A percentile compares a stretch with the other conserved stretches of the same genome.
Conservation (phyloP, 1,140 invertebrate genomes). For the Panagrolaimus sp. region DNA sequence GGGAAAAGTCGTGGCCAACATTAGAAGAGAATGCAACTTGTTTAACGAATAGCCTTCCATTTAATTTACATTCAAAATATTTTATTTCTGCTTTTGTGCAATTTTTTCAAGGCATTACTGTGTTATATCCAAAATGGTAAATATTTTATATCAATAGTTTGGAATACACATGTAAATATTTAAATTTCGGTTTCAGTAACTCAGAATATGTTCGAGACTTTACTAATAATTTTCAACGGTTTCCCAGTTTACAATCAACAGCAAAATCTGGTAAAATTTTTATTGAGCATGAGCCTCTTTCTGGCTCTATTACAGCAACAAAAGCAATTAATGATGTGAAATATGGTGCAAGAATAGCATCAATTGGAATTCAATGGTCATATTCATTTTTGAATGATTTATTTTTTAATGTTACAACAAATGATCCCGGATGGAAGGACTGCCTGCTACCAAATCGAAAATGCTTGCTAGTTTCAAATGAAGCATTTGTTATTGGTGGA, state of each 20-base stretch:
- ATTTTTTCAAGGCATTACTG: constrained; percentile 16
- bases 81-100: constrained; percentile 20
- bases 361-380: not conserved
- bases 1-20: constrained; percentile 18
- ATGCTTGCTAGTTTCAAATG: not conserved
- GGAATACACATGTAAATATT: not conserved
- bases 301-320: not conserved
- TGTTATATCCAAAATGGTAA: constrained; percentile 23
- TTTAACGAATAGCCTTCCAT: not conserved
- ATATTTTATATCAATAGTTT: no score
- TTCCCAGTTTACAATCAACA: not conserved
- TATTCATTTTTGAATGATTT: not conserved
- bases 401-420: not conserved
- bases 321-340: not conserved
- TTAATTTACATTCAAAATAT: constrained; percentile 3
- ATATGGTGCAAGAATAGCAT: not conserved
- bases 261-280: not conserved
- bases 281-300: not conserved
- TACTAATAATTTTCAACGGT: not conserved
- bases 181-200: not conserved
- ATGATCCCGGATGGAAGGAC: not conserved
- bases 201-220: not conserved
- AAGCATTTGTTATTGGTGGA: not conserved
- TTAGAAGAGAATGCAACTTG: constrained; percentile 19
- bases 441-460: not conserved